These are phyloP conservation scores for Chironomus tepperi DNA, from an alignment of 1,140 invertebrate species.

Conservation along the genomic window DNA sequence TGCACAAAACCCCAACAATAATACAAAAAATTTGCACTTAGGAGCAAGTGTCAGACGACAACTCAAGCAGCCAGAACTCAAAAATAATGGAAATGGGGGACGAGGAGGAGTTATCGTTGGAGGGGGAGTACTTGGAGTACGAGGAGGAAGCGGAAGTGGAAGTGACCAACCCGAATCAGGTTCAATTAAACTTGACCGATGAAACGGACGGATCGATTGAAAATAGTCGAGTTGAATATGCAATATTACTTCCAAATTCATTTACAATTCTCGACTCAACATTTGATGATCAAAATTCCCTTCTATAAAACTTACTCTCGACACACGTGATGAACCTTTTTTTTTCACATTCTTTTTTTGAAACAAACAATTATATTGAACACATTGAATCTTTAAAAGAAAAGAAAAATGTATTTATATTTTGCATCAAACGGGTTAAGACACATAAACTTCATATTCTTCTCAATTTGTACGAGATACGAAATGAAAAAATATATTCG, in stretches of 20 bases:
- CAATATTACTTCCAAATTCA: conserved; percentile 16
- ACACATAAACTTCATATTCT: background rate
- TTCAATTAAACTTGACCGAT: background rate
- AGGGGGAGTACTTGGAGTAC: background rate
- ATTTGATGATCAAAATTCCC: conserved; percentile 11
- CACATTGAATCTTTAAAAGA: background rate
- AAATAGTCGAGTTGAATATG: conserved; percentile 22
- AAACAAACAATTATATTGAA: background rate
- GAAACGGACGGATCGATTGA: background rate
- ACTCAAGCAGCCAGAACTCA: conserved; percentile 24
- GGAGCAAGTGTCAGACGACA: conserved; percentile 28
- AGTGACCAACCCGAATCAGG: background rate
- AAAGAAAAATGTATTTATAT: background rate
- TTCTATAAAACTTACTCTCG: background rate
- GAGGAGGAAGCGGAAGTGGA: background rate
- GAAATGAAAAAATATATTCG: background rate
- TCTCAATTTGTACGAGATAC: background rate
- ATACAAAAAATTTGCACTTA: background rate
- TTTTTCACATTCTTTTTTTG: background rate
- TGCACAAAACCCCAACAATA: background rate
- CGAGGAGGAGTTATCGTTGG: background rate
- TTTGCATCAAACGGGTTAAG: background rate
- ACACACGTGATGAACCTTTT: background rate
- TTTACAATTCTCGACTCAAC: conserved; percentile 25
- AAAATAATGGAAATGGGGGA: conserved; percentile 1